phyloP scores from a whole-genome alignment of 2,113 vertebrate species.

The Mustela nigripes region DNA sequence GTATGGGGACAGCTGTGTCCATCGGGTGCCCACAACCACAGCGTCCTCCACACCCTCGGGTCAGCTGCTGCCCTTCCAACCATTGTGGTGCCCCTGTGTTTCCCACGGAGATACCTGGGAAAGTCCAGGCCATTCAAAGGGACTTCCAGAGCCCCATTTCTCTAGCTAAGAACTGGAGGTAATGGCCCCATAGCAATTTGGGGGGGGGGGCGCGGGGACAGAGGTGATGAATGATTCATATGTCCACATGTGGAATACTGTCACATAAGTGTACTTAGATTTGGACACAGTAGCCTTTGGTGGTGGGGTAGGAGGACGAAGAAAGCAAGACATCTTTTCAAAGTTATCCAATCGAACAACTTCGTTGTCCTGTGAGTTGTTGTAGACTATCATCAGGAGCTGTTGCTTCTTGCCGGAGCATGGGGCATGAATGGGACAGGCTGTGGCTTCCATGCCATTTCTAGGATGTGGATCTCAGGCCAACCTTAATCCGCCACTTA shows the following conservation, averaged over 20 bases:
- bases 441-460: not conserved
- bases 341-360: not conserved
- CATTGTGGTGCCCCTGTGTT: fast-evolving
- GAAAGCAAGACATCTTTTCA: not conserved
- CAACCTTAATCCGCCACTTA: not conserved
- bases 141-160: not conserved
- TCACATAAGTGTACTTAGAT: not conserved
- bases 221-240: not conserved
- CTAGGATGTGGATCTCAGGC: not conserved
- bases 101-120: not conserved
- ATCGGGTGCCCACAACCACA: fast-evolving
- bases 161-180: not conserved
- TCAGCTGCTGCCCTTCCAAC: not conserved
- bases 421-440: not conserved
- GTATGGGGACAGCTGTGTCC: not conserved
- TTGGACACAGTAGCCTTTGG: not conserved
- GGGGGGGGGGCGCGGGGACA: fast-evolving
- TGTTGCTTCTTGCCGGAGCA: not conserved
- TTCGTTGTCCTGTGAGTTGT: fast-evolving
- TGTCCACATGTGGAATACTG: not conserved
- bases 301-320: not conserved
- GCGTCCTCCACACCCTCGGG: not conserved
- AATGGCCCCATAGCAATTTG: not conserved
- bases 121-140: not conserved
- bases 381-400: fast-evolving